Base-by-base conservation (phyloP, 2,113 vertebrate genomes). In the Pontoporia blainvillei region DNA sequence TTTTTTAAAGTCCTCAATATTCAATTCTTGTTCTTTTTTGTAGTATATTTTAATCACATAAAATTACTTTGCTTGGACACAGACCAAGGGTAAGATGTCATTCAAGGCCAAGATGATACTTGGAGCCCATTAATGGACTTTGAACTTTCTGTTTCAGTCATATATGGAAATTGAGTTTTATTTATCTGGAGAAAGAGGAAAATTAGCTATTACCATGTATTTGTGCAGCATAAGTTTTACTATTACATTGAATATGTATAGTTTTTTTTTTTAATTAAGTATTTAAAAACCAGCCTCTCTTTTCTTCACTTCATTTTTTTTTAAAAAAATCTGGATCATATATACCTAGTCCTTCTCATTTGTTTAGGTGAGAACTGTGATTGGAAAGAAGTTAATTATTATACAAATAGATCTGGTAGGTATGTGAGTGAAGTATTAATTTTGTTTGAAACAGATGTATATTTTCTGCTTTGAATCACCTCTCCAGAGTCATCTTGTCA, bases 301-400 rank as follows among this genome's bases (percentile, higher is more conserved):
- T 44, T 90, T 76, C 36, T 96, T 94, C 21, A n/a, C 96, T 93
- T 96, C 64, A 52, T 18, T 87, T 29, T 87, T 34, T 44, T 34
- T 44, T 23, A 0, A 59, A 59, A 39, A 59, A 72, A 41, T 57
- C 5, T 96, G 62, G 36, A 66, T 90, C 57, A 31, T 79, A 41
- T 2, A 76, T 27, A 95, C 25, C 44, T 21, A 89, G 75, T 20
- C 54, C 34, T 61, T 95, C 41, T 97, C 23, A 29, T 86, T 94
- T 96, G 17, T 79, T 96, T 86, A 96, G 86, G 46, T 87, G 91
- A 95, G 81, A 81, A 67, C 29, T 93, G 1, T 88, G 44, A 88
- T 85, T 86, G 81, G 69, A 86, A 90, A 95, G 69, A 62, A 82
- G 92, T 90, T 86, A 54, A 81, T 93, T 95, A 94, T 69, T 92